These are phyloP conservation scores for Spea bombifrons DNA, from an alignment of 2,113 vertebrate species.

Conservation along the genomic window DNA sequence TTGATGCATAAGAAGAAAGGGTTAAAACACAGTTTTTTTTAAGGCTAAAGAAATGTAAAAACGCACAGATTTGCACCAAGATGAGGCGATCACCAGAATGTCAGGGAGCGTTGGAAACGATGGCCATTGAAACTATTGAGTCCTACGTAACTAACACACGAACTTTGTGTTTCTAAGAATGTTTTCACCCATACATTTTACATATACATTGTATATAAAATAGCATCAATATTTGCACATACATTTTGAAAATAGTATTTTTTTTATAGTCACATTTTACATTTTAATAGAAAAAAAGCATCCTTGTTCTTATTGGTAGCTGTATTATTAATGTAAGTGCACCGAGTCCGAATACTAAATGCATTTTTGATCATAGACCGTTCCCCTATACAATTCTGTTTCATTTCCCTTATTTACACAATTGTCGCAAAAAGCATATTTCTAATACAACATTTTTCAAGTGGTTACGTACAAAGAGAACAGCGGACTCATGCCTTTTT, in stretches of 20 bases:
- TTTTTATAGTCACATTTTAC: slow-evolving; percentile 38
- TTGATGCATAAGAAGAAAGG: too few relatives aligned
- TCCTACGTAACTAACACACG: slow-evolving; percentile 31
- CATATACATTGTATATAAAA: slow-evolving; percentile 35
- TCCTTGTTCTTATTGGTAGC: slow-evolving; percentile 33
- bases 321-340: slow-evolving; percentile 34
- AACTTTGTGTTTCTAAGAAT: background rate
- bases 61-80: slow-evolving; percentile 15
- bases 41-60: slow-evolving; percentile 29
- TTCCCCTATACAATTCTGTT: background rate
- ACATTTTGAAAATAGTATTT: slow-evolving; percentile 42
- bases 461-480: slow-evolving; percentile 7
- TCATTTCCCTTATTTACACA: background rate
- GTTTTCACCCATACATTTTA: slow-evolving; percentile 31
- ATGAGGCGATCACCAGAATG: slow-evolving; percentile 10
- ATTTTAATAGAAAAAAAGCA: slow-evolving; percentile 36
- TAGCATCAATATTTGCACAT: slow-evolving; percentile 46
- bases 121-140: slow-evolving; percentile 20
- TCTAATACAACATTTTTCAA: slow-evolving; percentile 31
- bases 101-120: slow-evolving; percentile 26
- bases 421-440: slow-evolving; percentile 21
- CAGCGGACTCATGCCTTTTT: slow-evolving; percentile 19
- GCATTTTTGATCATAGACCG: slow-evolving; percentile 1
- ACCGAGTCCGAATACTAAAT: slow-evolving; percentile 15
- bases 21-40: slow-evolving; percentile 1